Conservation (phyloP, 1,140 invertebrate genomes). For the Delia radicum region DNA sequence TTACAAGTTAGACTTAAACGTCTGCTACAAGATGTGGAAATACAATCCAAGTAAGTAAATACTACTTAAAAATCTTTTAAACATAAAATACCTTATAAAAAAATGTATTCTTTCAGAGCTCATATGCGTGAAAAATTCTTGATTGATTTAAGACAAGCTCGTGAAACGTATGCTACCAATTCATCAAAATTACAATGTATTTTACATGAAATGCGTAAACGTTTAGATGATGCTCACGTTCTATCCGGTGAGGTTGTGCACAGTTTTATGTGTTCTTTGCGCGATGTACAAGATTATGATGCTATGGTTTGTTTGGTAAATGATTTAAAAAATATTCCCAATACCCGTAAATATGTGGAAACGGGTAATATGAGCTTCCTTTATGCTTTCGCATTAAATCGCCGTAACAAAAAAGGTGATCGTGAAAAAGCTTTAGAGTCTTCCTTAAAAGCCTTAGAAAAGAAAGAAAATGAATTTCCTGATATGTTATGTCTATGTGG, state of each 20-base stretch:
- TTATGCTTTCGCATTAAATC: slow-evolving; percentile 96
- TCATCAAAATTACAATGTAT: slow-evolving; percentile 78
- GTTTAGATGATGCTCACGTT: slow-evolving; percentile 95
- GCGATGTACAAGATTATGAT: slow-evolving; percentile 94
- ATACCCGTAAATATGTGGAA: slow-evolving; percentile 84
- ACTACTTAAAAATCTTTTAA: background rate
- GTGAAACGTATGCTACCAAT: slow-evolving; percentile 79
- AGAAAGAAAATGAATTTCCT: slow-evolving; percentile 90
- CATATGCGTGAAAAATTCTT: slow-evolving; percentile 99
- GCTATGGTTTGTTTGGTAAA: slow-evolving; percentile 97
- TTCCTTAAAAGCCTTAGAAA: slow-evolving; percentile 86
- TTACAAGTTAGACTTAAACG: slow-evolving; percentile 72
- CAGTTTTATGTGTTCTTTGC: slow-evolving; percentile 89
- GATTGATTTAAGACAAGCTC: slow-evolving; percentile 87
- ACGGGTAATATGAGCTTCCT: slow-evolving; percentile 88
- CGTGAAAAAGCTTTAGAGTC: slow-evolving; percentile 90
- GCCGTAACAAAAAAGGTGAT: slow-evolving; percentile 91
- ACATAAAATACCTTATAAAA: slow-evolving; percentile 4
- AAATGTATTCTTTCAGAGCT: slow-evolving; percentile 64
- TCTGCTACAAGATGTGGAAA: slow-evolving; percentile 88
- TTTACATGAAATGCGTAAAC: slow-evolving; percentile 85
- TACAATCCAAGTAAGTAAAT: slow-evolving; percentile 79
- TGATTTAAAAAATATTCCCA: slow-evolving; percentile 90
- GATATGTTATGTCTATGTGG: slow-evolving; percentile 99
- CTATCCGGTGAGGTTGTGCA: slow-evolving; percentile 91